Evolutionary conservation across 1,140 invertebrate genomes (phyloP).

Genomic region (Drosophila neocordata): DNA sequence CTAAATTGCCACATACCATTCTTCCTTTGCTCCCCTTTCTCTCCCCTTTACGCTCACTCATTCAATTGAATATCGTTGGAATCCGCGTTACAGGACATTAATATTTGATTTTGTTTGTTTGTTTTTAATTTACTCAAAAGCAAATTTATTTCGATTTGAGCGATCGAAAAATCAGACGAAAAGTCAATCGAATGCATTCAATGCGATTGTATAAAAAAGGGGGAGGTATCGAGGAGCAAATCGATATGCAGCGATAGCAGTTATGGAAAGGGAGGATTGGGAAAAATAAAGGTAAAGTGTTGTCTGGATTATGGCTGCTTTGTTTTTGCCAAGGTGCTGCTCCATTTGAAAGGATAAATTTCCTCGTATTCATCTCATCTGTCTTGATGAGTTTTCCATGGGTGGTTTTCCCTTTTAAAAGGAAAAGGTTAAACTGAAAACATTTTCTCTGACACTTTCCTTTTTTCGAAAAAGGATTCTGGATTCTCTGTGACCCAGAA

Average conservation of each 20-base stretch:
- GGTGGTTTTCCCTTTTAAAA: background rate
- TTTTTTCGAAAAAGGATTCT: background rate
- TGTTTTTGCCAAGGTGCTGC: background rate
- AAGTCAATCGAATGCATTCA: conserved; percentile 15
- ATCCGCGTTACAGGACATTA: conserved; percentile 60
- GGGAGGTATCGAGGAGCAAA: background rate
- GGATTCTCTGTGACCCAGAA: background rate
- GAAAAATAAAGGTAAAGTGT: background rate
- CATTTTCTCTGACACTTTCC: conserved; percentile 3
- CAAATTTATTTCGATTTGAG: conserved; percentile 61
- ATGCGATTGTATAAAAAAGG: background rate
- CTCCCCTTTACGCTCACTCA: conserved; percentile 24
- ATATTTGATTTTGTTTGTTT: conserved; percentile 75
- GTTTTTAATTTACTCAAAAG: conserved; percentile 73
- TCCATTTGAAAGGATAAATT: conserved; percentile 1
- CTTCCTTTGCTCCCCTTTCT: conserved; percentile 18
- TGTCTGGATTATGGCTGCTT: background rate
- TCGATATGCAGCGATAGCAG: conserved; percentile 1
- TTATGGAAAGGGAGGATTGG: background rate
- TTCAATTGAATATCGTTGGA: conserved; percentile 50
- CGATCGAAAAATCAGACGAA: conserved; percentile 16
- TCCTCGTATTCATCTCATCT: no score
- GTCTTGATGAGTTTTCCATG: background rate
- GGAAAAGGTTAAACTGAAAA: conserved; percentile 3
- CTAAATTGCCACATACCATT: conserved; percentile 40